Evolutionary conservation across 92 coral and sea anemone genomes (phyloP), one percentile per base, ranked within the genome.

Genomic region (Epizoanthus stellaris): DNA sequence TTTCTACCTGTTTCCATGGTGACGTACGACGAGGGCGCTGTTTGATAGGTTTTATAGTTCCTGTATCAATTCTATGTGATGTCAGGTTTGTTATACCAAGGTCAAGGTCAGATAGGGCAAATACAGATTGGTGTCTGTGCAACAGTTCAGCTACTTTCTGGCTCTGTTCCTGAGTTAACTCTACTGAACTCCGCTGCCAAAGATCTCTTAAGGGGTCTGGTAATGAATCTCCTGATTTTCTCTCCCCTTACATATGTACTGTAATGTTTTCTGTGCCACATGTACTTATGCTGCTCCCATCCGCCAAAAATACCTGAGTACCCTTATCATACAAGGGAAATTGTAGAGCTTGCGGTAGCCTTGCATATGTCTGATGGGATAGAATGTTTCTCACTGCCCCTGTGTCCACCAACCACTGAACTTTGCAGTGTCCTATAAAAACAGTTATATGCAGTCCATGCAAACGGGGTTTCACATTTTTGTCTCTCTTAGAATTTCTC

Each of bases 141-240:
- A 85, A 60, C 59, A 85, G 30, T 7, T 15, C 77, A 0, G 67
- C 76, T 38, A 82, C 76, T 67, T 34, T 64, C 87, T 53, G 9
- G 5, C 84, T n/a, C 54, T 88, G 77, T 25, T 74, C 83, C 5
- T 62, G 67, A 45, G 81, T 53, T 64, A 88, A 71, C 62, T 84
- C 36, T 43, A 57, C 85, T 25, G 76, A 10, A 77, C 90, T 87
- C 14, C 66, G 82, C 56, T 82, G 5, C 84, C 90, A 87, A 16
- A 62, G 87, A 30, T 70, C 90, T 3, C 54, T 67, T 34, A 87
- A 79, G 52, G 86, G 81, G 39, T 80, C 86, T 53, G 86, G 89
- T 69, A 67, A 63, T 5, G 4, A 25, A 17, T 45, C 76, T 5
- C 52, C 30, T 66, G 36, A 16, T 23, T 3, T 60, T 0, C 14